A percentile compares a stretch with the other conserved stretches of the same genome.
phyloP scores from a whole-genome alignment of 2,113 vertebrate genomes.

The Motacilla tschutschensis region DNA sequence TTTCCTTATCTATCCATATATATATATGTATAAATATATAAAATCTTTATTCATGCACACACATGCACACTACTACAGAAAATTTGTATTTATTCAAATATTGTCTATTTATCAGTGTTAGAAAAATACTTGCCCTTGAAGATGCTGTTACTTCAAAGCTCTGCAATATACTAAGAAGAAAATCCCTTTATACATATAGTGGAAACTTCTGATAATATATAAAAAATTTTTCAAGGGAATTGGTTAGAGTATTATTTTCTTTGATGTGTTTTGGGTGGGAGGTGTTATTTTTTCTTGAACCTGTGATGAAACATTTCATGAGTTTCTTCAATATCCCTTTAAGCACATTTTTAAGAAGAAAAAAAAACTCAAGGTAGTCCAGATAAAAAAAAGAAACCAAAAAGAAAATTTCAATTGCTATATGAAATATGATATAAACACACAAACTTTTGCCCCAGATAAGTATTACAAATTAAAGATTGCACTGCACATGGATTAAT shows the following conservation, averaged over 20 bases:
- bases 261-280: not conserved
- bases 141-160: not conserved
- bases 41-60: not conserved
- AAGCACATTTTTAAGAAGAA: fast-evolving
- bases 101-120: not conserved
- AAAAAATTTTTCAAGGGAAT: not conserved
- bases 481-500: not conserved
- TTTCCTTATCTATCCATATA: not conserved
- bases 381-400: not conserved
- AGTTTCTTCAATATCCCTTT: not conserved
- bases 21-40: no score
- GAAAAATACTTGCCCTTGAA: not conserved
- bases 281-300: not conserved
- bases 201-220: not conserved
- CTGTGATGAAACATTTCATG: not conserved
- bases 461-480: not conserved
- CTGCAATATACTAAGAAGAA: not conserved
- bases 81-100: not conserved
- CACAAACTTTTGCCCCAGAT: not conserved
- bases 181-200: not conserved
- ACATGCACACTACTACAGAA: not conserved
- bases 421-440: not conserved
- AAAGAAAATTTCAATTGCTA: not conserved
- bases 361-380: not conserved
- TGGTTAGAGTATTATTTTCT: not conserved